These are phyloP conservation scores for Sturmia bella DNA, from an alignment of 2,888 invertebrate genomes.

Conservation along the genomic window DNA sequence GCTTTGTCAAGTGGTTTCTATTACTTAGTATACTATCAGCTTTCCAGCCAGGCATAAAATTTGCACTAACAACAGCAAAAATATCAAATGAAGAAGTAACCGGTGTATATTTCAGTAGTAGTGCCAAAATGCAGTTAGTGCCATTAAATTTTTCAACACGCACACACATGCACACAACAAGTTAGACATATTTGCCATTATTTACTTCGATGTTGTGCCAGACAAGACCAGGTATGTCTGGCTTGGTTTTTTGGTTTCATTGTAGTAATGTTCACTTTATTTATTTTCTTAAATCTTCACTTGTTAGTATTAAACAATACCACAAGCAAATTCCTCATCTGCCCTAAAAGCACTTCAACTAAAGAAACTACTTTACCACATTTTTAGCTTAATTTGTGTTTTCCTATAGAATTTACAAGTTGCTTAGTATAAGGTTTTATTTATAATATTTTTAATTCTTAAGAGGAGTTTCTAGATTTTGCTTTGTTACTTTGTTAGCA, in stretches of 20 bases:
- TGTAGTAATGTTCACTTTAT: background rate
- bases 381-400: slow-evolving; percentile 48
- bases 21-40: slow-evolving; percentile 41
- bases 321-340: background rate
- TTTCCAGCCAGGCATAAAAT: slow-evolving; percentile 37
- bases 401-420: slow-evolving; percentile 17
- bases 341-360: background rate
- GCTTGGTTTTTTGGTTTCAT: slow-evolving; percentile 12
- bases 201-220: background rate
- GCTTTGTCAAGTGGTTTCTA: slow-evolving; percentile 54
- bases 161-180: background rate
- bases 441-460: slow-evolving; percentile 11
- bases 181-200: background rate
- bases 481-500: background rate
- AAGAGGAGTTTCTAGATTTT: background rate
- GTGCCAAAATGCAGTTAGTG: slow-evolving; percentile 36
- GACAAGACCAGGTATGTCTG: slow-evolving; percentile 6
- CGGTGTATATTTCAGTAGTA: background rate
- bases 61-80: background rate
- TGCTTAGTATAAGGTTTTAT: slow-evolving; percentile 41
- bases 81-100: background rate
- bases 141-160: slow-evolving; percentile 26
- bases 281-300: slow-evolving; percentile 9
- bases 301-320: slow-evolving; percentile 25
- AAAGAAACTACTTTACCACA: slow-evolving; percentile 36